Base-by-base conservation (phyloP, 2,888 invertebrate species). In the Mamestra brassicae region DNA sequence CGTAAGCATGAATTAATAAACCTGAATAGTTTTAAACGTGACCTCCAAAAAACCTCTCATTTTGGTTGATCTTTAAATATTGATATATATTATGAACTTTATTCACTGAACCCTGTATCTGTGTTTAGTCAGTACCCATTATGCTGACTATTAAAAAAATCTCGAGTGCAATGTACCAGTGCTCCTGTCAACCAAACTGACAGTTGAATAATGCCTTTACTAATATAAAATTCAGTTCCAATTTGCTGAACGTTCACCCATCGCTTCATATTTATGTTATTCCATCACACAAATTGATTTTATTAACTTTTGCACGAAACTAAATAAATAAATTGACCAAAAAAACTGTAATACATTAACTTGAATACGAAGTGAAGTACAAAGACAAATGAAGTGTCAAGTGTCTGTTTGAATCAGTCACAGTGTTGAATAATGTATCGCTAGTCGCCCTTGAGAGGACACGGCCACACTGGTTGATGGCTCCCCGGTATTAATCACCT, bases 401-500 rank as follows among this genome's bases (percentile, higher is more conserved):
- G 72, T 68, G 61, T 15, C 54, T 61, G 62, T 55, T 79, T 71
- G 71, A 74, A 83, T 83, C 77, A 75, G 68, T 74, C 60, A 52
- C 63, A 38, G 34, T 54, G 45, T 38, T 78, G 74, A 76, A 78
- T 81, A 81, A 83, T 83, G 81, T 83, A 82, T 70, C 36, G 55
- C 68, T 77, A 57, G 52, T 64, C 61, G 66, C 58, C 81, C 81
- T 78, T 45, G 62, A 61, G 55, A 45, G 61, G 73, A 73, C 73
- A 63, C n/a, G 73, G 73, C 83, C 68, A 71, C 72, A 65, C 15
- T 71, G 76, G 84, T 71, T 84, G 66, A 71, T 62, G 55, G 58
- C 65, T 38, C 68, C 38, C 52, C 50, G 38, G 66, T 75, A 71
- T 74, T 80, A 83, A 85, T 78, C 62, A 69, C 71, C 67, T 76